Percentiles rank a stretch among this genome's conserved stretches.
Conservation (phyloP, 1,140 invertebrate species). For the Zophobas atratus region DNA sequence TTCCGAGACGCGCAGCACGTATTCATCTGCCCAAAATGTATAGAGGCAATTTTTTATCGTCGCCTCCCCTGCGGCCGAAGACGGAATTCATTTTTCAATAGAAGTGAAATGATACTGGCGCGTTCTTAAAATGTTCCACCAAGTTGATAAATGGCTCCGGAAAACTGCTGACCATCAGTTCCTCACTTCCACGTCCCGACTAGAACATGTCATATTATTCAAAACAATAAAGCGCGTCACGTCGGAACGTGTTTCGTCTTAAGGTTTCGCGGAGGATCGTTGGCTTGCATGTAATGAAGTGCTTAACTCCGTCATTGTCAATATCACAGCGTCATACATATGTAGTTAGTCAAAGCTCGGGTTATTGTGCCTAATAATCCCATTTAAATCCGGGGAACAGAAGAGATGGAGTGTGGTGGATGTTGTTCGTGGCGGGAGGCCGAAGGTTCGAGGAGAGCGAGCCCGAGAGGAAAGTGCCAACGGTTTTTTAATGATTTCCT, state of each 20-base stretch:
- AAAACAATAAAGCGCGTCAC: slow-evolving; percentile 36
- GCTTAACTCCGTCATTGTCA: slow-evolving; percentile 45
- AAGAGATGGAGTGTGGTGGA: slow-evolving; percentile 32
- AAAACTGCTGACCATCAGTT: slow-evolving; percentile 26
- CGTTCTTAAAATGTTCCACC: slow-evolving; percentile 3
- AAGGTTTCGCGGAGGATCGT: slow-evolving; percentile 38
- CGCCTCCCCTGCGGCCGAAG: slow-evolving; percentile 17
- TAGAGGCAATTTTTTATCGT: slow-evolving; percentile 25
- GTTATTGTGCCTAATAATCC: slow-evolving; percentile 48
- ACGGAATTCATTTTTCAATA: slow-evolving; percentile 37
- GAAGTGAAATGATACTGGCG: slow-evolving; percentile 26
- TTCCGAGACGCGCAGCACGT: slow-evolving; percentile 23
- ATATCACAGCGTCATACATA: slow-evolving; percentile 47
- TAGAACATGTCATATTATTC: slow-evolving; percentile 34
- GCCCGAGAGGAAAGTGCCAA: too few species aligned
- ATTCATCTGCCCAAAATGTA: slow-evolving; percentile 34
- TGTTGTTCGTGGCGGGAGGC: neutral
- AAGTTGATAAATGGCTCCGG: neutral
- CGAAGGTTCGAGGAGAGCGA: too few species aligned
- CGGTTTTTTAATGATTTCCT: too few species aligned
- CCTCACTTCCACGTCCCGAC: slow-evolving; percentile 1
- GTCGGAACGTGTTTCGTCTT: slow-evolving; percentile 41
- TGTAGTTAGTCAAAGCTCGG: slow-evolving; percentile 45
- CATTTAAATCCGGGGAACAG: slow-evolving; percentile 46
- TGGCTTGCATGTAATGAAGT: slow-evolving; percentile 45